Evolutionary conservation across 2,888 invertebrate genomes (phyloP), one percentile per base, ranked within the genome.

Genomic region (Dendrolimus houi): DNA sequence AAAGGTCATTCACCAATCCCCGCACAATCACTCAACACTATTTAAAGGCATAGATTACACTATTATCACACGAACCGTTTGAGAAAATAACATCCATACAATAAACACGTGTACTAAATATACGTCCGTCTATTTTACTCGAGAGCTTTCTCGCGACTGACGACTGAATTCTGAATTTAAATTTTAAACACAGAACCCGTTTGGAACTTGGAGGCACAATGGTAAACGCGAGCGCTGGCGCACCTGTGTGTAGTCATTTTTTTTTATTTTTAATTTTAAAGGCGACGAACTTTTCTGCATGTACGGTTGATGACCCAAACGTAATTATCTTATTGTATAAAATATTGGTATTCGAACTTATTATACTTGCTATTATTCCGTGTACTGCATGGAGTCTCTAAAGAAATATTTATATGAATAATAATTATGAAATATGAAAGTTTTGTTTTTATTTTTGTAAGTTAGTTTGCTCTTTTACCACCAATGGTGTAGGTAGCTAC

Each of bases 251-350:
- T 70, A 69, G 71, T 65, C 65, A 60, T 64, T 66, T 14, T 67
- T 73, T 79, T 79, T 85, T n/a, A n/a, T 83, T 71, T 77, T 77
- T 77, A 76, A 74, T 71, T 70, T 74, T 74, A 71, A 70, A 78
- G 75, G 67, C 82, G 79, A 76, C 80, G 79, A 80, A 81, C 81
- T 81, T 83, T 83, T 83, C 79, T 81, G 83, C 82, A 70, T 71
- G 65, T 66, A 59, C 77, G 87, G 86, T 83, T 80, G 80, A 81
- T 79, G 87, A 87, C 85, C 87, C 72, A 67, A 60, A 62, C 61
- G 58, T 47, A 47, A 47, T 47, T 47, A 47, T 29, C 17, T 29
- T 29, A 29, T 29, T 29, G 29, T 29, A 29, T 29, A 29, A 29
- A 29, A 29, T 29, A 29, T 29, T 29, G 29, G 29, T 29, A 29